Evolutionary conservation across 1,140 invertebrate species (phyloP), one percentile per base, ranked within the genome.

Genomic region (Drosophila punjabiensis): DNA sequence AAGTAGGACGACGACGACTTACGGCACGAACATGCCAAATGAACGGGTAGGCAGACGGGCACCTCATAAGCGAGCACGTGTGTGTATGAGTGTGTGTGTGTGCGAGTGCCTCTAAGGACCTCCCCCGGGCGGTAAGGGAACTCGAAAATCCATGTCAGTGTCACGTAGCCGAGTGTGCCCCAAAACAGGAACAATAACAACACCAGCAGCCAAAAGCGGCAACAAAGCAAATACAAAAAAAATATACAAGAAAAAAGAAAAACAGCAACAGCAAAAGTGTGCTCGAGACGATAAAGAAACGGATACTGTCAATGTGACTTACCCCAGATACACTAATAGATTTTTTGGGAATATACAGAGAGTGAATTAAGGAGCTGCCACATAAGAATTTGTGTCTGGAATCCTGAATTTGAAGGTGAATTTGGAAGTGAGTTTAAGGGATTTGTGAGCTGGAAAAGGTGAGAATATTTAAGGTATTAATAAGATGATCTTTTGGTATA

Each of bases 81-180:
- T 55, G 60, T 24, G 18, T 67, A 64, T 55, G 48, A 28, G 60
- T n/a, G 18, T 60, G 30, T 7, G 50, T 10, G n/a, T 50, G 48
- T 58, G 56, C 33, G 55, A 65, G 55, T 71, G 56, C 71, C 81
- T 66, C 59, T 76, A 69, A 90, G 86, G 86, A 90, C 76, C 74
- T 90, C 79, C 79, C 69, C 79, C n/a, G 56, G 83, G 83, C 79
- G 64, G 56, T 60, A 82, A 82, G 81, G 82, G 82, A 90, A 82
- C 86, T 90, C 84, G 86, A 90, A 89, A 90, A 90, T 90, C 86
- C 87, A 90, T 90, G 86, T 90, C 86, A 90, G 86, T 90, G 86
- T 90, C 86, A 90, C 86, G 86, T 90, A 90, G 81, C 62, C 35
- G 79, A 86, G 71, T 53, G 82, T 86, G 75, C 76, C 76, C 79